Conservation (phyloP, 2,113 vertebrate genomes). For the Rhegmatorhina hoffmannsi region DNA sequence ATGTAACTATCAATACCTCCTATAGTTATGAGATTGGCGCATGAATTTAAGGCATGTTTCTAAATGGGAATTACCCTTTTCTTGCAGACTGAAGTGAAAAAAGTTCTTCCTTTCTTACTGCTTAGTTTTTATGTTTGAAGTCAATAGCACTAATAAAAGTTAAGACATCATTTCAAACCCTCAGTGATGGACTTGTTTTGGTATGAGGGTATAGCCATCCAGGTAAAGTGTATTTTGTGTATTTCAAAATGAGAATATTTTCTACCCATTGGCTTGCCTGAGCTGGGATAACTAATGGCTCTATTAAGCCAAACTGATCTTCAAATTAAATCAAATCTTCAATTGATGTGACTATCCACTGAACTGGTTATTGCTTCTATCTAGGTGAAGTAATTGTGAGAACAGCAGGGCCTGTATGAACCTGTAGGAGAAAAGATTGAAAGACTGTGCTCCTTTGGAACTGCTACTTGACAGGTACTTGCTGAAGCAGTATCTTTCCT, state of each 20-base stretch:
- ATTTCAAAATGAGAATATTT: not conserved
- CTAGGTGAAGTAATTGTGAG: not conserved
- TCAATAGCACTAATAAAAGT: not conserved
- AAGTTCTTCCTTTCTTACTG: not conserved
- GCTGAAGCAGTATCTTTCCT: not conserved
- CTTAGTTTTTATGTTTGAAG: not conserved
- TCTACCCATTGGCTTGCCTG: conserved; percentile 25
- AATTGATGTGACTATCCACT: conserved; percentile 21
- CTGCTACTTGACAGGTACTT: not conserved
- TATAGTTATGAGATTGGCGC: not conserved
- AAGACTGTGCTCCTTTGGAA: not conserved
- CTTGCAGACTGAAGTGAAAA: not conserved
- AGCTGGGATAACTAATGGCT: conserved; percentile 59
- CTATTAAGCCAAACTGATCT: conserved; percentile 60
- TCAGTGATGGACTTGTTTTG: not conserved
- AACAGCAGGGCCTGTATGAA: not conserved
- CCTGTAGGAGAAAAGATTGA: not conserved
- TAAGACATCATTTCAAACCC: not conserved
- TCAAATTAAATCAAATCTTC: conserved; percentile 59
- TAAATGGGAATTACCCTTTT: not conserved
- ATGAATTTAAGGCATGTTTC: not conserved
- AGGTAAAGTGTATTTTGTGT: not conserved
- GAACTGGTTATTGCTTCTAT: conserved; percentile 31
- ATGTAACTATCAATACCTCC: not conserved
- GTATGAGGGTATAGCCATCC: not conserved